phyloP scores from a whole-genome alignment of 2,888 invertebrate species.

The Plusia festucae region DNA sequence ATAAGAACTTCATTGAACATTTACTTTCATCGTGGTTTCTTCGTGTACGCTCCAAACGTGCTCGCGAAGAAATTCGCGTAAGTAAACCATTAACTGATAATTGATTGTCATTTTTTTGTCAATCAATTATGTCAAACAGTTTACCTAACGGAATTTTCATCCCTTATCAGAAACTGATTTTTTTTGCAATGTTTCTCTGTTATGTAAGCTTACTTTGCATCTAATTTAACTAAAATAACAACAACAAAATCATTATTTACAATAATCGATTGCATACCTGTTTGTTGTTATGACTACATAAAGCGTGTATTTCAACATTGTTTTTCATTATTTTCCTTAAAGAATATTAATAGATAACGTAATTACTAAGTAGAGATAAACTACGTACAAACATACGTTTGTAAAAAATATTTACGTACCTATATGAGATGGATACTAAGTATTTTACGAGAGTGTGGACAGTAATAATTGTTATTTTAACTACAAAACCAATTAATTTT shows the following conservation, averaged over 20 bases:
- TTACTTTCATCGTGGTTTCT: too few species aligned
- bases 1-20: too few species aligned
- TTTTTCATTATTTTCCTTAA: neutral
- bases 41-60: too few species aligned
- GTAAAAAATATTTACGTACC: neutral
- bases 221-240: neutral
- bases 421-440: neutral
- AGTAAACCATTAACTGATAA: too few species aligned
- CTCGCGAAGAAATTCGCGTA: too few species aligned
- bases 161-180: too few species aligned
- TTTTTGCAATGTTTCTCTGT: too few species aligned
- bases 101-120: too few species aligned
- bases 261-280: constrained; percentile 4
- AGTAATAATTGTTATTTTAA: neutral
- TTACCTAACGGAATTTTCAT: too few species aligned
- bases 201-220: too few species aligned
- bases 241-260: neutral
- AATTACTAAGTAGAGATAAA: neutral
- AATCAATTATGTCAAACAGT: too few species aligned
- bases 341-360: neutral
- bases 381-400: neutral
- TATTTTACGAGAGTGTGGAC: neutral
- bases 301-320: neutral
- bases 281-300: constrained; percentile 4
- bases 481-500: neutral